Evolutionary conservation across 64 coral and sea anemone species (phyloP), one percentile per base, ranked within the genome.

Genomic region (Stylophora pistillata): DNA sequence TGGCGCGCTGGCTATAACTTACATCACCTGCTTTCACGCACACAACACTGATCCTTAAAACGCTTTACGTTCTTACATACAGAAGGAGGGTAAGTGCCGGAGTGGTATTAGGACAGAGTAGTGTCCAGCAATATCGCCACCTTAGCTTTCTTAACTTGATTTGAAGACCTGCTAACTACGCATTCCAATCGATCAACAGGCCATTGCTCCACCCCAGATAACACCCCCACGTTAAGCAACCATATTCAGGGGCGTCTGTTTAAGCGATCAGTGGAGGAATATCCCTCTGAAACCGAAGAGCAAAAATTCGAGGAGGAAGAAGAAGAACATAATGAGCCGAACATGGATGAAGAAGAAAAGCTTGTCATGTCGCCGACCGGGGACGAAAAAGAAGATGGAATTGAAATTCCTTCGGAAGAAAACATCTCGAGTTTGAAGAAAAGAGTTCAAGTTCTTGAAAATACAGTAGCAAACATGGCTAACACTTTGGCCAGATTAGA

Each of bases 141-240:
- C 37, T 41, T 41, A 41, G 37, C 37, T 6, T 41, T 41, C 2
- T 41, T 6, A 47, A 23, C 20, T 26, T 55, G 32, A 17, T 18
- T 56, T 37, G 10, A 13, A 57, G 20, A 17, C 30, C 74, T 4
- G 27, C 62, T 60, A 25, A n/a, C 5, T 31, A 18, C 69, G 10
- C 7, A 34, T 33, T 64, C 37, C 54, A 9, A 13, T 66, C 74
- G 12, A 12, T 58, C 85, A 17, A 53, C 32, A 91, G 90, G 68
- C 33, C 82, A 85, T 18, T 92, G 90, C 12, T 70, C 74, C 41
- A 37, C 21, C 41, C 81, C 21, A 33, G 90, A 92, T 62, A 74
- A 68, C 18, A 86, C 90, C 15, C 74, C 75, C 57, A 86, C 90
- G 2, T 86, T 92, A 25, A 77, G 33, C 25, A 85, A 41, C 5